Percentiles rank a stretch among this genome's conserved stretches.
phyloP scores from a whole-genome alignment of 2,888 invertebrate genomes.

The Xylophagus ater region DNA sequence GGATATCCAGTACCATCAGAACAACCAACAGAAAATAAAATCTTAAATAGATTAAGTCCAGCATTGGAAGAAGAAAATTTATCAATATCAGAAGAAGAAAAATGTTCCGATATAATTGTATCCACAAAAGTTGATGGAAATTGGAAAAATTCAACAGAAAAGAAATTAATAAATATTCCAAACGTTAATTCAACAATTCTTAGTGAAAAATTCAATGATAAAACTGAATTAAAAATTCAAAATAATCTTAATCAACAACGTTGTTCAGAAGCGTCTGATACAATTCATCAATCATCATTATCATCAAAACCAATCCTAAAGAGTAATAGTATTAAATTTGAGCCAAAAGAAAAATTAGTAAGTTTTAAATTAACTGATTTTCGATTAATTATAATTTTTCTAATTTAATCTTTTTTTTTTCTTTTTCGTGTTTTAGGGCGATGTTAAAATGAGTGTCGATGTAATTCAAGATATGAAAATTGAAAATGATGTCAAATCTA shows the following conservation, averaged over 20 bases:
- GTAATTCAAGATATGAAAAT: slow-evolving; percentile 31
- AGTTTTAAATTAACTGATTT: slow-evolving; percentile 5
- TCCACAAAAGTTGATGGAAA: slow-evolving; percentile 6
- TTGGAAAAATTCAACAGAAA: slow-evolving; percentile 6
- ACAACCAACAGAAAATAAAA: slow-evolving; percentile 1
- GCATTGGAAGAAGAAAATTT: slow-evolving; percentile 31
- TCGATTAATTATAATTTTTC: background rate
- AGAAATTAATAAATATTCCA: too few species aligned
- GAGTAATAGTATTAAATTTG: background rate
- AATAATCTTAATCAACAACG: too few species aligned
- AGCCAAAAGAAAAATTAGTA: slow-evolving; percentile 5
- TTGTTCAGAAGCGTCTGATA: too few species aligned
- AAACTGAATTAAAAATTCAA: too few species aligned
- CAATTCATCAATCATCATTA: too few species aligned
- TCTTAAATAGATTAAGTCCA: slow-evolving; percentile 26
- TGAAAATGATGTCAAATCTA: slow-evolving; percentile 37
- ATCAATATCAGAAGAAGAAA: background rate
- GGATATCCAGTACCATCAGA: slow-evolving; percentile 32
- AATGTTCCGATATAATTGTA: background rate
- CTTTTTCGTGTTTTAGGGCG: slow-evolving; percentile 23
- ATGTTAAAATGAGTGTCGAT: slow-evolving; percentile 41
- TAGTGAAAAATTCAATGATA: too few species aligned
- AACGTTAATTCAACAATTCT: too few species aligned
- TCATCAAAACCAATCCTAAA: background rate
- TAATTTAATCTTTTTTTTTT: slow-evolving; percentile 5